phyloP scores from a whole-genome alignment of 2,113 vertebrate genomes.

The Perca fluviatilis region DNA sequence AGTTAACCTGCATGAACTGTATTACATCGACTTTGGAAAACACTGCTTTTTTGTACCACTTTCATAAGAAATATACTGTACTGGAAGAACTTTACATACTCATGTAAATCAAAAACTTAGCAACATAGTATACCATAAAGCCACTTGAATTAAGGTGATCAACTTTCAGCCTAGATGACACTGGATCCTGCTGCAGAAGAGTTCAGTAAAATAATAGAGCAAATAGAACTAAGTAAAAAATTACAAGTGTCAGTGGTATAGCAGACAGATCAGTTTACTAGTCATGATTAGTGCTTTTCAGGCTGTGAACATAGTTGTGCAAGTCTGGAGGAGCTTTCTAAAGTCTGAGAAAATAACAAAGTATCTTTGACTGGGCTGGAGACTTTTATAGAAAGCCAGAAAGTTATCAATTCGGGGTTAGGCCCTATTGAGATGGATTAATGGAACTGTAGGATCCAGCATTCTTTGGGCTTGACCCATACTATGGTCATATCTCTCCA shows the following conservation, averaged over 20 bases:
- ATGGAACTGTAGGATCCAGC: too few relatives aligned
- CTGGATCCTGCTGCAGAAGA: background rate
- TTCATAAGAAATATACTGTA: background rate
- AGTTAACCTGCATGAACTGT: background rate
- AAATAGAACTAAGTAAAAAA: background rate
- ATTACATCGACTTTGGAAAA: background rate
- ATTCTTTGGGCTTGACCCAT: too few relatives aligned
- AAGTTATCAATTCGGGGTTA: too few relatives aligned
- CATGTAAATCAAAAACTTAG: background rate
- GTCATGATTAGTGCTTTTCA: background rate
- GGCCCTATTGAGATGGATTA: too few relatives aligned
- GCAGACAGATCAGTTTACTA: background rate
- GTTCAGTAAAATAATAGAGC: background rate
- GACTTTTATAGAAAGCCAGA: too few relatives aligned
- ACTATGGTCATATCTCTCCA: too few relatives aligned
- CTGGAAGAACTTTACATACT: background rate
- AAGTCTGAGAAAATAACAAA: too few relatives aligned
- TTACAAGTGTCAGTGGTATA: background rate
- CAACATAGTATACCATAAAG: too few relatives aligned
- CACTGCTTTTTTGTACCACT: background rate
- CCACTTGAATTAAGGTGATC: background rate
- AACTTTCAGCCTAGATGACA: background rate
- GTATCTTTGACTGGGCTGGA: too few relatives aligned
- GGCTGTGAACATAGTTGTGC: too few relatives aligned
- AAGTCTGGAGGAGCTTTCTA: too few relatives aligned